These are phyloP conservation scores for Pholis gunnellus DNA, from an alignment of 2,113 vertebrate species.

Conservation along the genomic window DNA sequence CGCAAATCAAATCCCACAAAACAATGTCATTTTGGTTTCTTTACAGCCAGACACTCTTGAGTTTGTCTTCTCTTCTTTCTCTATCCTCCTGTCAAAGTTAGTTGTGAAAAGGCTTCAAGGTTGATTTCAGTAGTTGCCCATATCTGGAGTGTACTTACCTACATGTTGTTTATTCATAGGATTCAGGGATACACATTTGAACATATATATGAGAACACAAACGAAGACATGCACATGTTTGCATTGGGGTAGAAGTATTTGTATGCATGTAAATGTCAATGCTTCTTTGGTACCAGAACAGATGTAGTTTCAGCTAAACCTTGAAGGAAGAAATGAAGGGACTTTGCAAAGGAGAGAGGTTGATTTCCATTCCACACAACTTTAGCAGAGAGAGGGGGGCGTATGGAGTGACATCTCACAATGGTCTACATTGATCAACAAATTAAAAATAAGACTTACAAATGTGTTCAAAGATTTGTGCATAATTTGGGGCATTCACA, in stretches of 20 bases:
- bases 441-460: neutral
- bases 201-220: neutral
- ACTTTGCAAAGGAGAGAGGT: conserved; percentile 16
- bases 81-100: conserved; percentile 26
- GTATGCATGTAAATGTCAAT: conserved; percentile 15
- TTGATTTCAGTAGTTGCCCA: conserved; percentile 33
- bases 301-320: conserved; percentile 31
- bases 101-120: conserved; percentile 50
- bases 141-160: conserved; percentile 11
- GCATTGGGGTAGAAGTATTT: conserved; percentile 7
- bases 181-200: neutral
- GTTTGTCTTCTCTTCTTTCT: conserved; percentile 12
- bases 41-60: conserved; percentile 6
- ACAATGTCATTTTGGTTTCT: conserved; percentile 50
- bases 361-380: conserved; percentile 29
- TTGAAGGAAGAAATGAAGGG: conserved; percentile 25
- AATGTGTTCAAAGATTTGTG: neutral
- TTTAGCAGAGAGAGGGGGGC: neutral
- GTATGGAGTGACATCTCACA: neutral
- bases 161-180: neutral
- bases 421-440: neutral
- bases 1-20: conserved; percentile 57
- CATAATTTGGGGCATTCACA: neutral
- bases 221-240: neutral
- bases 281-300: conserved; percentile 5